Conservation (phyloP, 2,797 vertebrate species). For the Serranus cabrilla region DNA sequence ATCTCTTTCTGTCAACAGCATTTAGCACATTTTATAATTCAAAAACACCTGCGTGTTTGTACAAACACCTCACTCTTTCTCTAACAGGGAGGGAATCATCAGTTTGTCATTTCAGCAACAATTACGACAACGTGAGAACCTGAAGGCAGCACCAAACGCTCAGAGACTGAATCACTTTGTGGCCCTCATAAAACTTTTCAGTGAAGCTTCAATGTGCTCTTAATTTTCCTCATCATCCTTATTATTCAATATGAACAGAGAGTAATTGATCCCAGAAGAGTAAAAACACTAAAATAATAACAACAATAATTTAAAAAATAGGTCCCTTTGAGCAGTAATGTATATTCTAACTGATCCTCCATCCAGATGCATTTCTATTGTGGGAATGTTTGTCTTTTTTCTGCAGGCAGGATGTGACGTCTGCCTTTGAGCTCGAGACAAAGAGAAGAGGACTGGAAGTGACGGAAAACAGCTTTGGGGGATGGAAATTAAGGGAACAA, state of each 20-base stretch:
- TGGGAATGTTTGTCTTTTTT: constrained; percentile 54
- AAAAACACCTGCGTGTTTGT: constrained; percentile 26
- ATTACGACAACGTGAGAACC: constrained; percentile 19
- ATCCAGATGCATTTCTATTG: constrained; percentile 39
- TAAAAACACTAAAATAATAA: constrained; percentile 25
- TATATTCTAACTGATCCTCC: background rate
- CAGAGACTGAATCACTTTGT: constrained; percentile 23
- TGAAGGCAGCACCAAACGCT: constrained; percentile 25
- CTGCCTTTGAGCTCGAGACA: constrained; percentile 49
- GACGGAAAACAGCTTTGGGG: constrained; percentile 10
- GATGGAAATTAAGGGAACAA: constrained; percentile 41
- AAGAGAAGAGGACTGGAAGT: constrained; percentile 42
- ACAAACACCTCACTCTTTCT: constrained; percentile 34
- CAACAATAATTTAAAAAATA: background rate
- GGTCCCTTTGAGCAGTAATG: constrained; percentile 40
- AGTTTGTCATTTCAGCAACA: constrained; percentile 29
- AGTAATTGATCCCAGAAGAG: constrained; percentile 23
- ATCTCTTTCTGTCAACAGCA: constrained; percentile 52
- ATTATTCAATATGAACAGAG: constrained; percentile 74
- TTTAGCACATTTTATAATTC: constrained; percentile 34
- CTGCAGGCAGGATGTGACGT: constrained; percentile 64
- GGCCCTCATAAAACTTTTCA: constrained; percentile 24
- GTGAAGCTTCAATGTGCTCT: constrained; percentile 33
- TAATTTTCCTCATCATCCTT: constrained; percentile 26
- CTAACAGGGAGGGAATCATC: background rate